These are phyloP conservation scores for Druceiella hillmani DNA, from an alignment of 2,888 invertebrate species.

Conservation along the genomic window DNA sequence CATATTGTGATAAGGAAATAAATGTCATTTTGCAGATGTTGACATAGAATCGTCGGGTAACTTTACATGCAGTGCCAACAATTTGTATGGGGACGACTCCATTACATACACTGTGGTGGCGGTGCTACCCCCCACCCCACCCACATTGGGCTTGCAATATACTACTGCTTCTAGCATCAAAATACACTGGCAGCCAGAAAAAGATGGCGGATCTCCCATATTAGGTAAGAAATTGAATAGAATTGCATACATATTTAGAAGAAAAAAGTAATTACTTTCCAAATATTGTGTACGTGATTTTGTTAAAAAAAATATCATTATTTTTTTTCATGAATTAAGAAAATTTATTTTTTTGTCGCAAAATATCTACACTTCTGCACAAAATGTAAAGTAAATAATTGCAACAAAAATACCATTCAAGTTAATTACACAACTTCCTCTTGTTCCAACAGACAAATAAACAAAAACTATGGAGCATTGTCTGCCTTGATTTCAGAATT, in stretches of 20 bases:
- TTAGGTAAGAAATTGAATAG: conserved; percentile 36
- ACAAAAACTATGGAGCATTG: too few relatives aligned
- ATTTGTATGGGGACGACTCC: conserved; percentile 77
- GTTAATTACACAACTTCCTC: too few relatives aligned
- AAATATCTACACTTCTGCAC: too few relatives aligned
- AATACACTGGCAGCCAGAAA: conserved; percentile 47
- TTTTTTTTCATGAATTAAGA: background rate
- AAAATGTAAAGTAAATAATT: too few relatives aligned
- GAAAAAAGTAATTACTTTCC: too few relatives aligned
- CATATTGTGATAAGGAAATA: too few relatives aligned
- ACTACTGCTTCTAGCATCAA: conserved; percentile 68
- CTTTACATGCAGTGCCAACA: conserved; percentile 76
- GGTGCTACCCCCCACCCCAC: conserved; percentile 66
- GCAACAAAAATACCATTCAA: too few relatives aligned
- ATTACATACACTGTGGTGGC: conserved; percentile 73
- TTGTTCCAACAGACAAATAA: too few relatives aligned
- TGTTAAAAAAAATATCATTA: background rate
- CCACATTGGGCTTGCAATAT: conserved; percentile 65
- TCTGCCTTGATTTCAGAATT: too few relatives aligned
- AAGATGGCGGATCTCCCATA: conserved; percentile 48
- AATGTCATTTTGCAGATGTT: conserved; percentile 49
- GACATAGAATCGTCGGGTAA: conserved; percentile 72
- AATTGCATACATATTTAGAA: too few relatives aligned
- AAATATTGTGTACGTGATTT: too few relatives aligned
- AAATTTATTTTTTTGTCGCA: background rate